A percentile compares a stretch with the other conserved stretches of the same genome.
These are phyloP conservation scores for Drosophila oshimai DNA, from an alignment of 1,140 invertebrate genomes.

Conservation along the genomic window DNA sequence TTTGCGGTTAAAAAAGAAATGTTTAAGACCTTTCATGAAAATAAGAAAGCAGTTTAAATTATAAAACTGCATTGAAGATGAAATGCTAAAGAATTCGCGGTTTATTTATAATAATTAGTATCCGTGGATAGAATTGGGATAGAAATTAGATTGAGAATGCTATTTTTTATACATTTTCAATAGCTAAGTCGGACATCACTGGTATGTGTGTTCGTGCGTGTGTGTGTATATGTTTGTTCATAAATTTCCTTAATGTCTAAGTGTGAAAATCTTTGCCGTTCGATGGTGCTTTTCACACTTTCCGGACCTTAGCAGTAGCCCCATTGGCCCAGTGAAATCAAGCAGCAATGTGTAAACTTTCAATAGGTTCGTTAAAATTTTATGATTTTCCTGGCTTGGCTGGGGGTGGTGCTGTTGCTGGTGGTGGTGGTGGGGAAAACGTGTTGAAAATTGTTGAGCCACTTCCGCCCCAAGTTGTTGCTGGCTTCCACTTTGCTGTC, in stretches of 20 bases:
- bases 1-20: background rate
- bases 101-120: background rate
- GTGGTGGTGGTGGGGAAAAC: constrained; percentile 59
- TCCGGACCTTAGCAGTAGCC: constrained; percentile 30
- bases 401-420: no score
- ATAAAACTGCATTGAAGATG: no score
- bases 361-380: constrained; percentile 82
- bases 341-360: constrained; percentile 81
- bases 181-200: background rate
- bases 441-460: constrained; percentile 79
- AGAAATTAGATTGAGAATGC: no score
- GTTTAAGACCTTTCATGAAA: no score
- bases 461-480: constrained; percentile 63
- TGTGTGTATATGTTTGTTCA: constrained; percentile 48
- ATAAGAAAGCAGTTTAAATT: no score
- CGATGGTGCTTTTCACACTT: constrained; percentile 82
- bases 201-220: constrained; percentile 13
- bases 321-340: constrained; percentile 58
- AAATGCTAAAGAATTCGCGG: background rate
- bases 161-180: background rate
- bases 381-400: constrained; percentile 77
- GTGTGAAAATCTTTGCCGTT: constrained; percentile 83
- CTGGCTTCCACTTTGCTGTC: constrained; percentile 11
- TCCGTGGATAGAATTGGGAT: no score
- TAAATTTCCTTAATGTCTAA: constrained; percentile 77